Percentiles rank a stretch among this genome's conserved stretches.
Conservation (phyloP, 2,113 vertebrate genomes). For the Alexandromys fortis region DNA sequence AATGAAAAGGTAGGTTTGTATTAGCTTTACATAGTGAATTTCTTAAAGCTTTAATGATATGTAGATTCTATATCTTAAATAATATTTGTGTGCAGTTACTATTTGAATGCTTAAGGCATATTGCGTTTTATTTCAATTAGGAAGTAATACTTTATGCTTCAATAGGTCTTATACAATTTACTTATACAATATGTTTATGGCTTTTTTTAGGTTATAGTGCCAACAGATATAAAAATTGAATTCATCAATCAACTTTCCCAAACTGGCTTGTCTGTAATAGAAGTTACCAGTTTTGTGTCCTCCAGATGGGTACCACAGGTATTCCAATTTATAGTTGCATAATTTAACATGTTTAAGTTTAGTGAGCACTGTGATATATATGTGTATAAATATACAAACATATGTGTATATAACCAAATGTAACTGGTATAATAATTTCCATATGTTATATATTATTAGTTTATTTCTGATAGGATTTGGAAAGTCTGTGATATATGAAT, state of each 20-base stretch:
- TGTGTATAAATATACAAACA: not conserved
- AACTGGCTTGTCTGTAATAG: constrained; percentile 93
- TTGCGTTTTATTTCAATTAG: constrained; percentile 28
- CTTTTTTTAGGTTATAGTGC: constrained; percentile 90
- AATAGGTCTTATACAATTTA: not conserved
- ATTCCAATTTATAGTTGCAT: constrained; percentile 73
- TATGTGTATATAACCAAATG: not conserved
- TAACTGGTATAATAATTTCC: not conserved
- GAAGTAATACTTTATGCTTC: constrained; percentile 42
- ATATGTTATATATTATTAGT: constrained; percentile 21
- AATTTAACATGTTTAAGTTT: constrained; percentile 14
- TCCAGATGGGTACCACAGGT: constrained; percentile 98
- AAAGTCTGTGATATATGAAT: not conserved
- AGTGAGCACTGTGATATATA: not conserved
- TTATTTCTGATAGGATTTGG: not conserved
- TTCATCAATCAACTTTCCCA: constrained; percentile 94
- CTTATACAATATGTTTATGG: not conserved
- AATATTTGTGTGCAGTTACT: not conserved
- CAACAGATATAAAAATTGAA: constrained; percentile 94
- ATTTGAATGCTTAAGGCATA: constrained; percentile 21
- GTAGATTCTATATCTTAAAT: not conserved
- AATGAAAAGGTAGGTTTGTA: constrained; percentile 93
- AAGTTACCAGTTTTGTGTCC: constrained; percentile 97
- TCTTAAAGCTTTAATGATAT: not conserved
- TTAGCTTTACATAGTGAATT: not conserved